Evolutionary conservation across 2,797 vertebrate genomes (phyloP), one percentile per base, ranked within the genome.

Genomic region (Molossus molossus): DNA sequence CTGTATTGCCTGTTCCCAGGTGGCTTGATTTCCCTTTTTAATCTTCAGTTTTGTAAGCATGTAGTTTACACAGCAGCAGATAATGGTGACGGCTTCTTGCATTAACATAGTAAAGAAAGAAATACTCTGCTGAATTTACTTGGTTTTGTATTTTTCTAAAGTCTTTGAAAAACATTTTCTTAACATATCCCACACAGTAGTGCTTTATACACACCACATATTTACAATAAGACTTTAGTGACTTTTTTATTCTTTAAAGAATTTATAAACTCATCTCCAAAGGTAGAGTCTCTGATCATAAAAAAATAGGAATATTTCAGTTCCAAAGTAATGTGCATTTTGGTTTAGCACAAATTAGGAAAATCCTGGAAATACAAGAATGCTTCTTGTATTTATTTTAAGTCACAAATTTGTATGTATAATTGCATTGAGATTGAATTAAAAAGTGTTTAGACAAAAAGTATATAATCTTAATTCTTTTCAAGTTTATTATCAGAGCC

Each of bases 21-120:
- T 96, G 97, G 90, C 96, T 97, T 97, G 81, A 91, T 97, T 98
- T 98, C 89, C 84, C 76, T 97, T 98, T 98, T 97, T 98, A 88
- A 97, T 98, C 91, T 97, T 95, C 13, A 25, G 27, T 91, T 98
- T 97, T 96, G 80, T 97, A 87, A 96, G 58, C 94, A 75, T 95
- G 75, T 93, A 73, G 96, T 95, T 96, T 50, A 2, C 93, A 50
- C 76, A 90, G 57, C 80, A 91, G 87, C 45, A 88, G 72, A 73
- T 95, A 93, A 83, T 88, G 90, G n/a, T 91, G 79, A 96, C 77
- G 90, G 33, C 29, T 29, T 69, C 81, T 80, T 96, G 94, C 97
- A 89, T 90, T 85, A 92, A 29, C 58, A 9, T 6, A 29, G 9
- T 96, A 62, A 93, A 95, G 53, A 69, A 23, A 48, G 93, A 96